phyloP scores from a whole-genome alignment of 2,888 invertebrate genomes.

The Tenodera sinensis region DNA sequence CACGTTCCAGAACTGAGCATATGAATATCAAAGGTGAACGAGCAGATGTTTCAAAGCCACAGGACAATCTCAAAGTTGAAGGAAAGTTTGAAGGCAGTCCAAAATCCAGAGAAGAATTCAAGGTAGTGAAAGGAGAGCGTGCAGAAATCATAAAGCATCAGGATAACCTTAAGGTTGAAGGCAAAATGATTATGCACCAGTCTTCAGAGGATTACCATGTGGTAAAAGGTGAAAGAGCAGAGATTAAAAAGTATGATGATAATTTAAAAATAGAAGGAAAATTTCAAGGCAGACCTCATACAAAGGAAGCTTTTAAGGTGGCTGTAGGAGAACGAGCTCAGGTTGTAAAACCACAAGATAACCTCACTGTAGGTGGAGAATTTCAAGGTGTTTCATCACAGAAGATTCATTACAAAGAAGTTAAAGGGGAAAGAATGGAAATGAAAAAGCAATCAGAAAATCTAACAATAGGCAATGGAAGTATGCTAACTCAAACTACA shows the following conservation, averaged over 20 bases:
- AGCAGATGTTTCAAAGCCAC: conserved; percentile 37
- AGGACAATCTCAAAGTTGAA: conserved; percentile 50
- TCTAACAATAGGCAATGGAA: conserved; percentile 49
- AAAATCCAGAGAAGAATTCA: conserved; percentile 26
- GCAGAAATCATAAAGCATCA: conserved; percentile 33
- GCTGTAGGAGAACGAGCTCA: conserved; percentile 35
- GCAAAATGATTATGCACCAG: conserved; percentile 43
- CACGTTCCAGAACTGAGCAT: conserved; percentile 52
- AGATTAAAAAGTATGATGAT: conserved; percentile 50
- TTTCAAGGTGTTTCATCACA: conserved; percentile 41
- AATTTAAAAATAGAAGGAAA: conserved; percentile 40
- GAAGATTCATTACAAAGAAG: conserved; percentile 38
- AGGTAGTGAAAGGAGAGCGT: conserved; percentile 36
- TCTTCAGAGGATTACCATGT: conserved; percentile 40
- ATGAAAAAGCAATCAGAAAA: conserved; percentile 51
- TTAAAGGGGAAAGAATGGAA: conserved; percentile 50
- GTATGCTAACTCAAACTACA: conserved; percentile 54
- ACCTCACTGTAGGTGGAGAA: conserved; percentile 53
- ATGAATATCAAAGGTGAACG: conserved; percentile 45
- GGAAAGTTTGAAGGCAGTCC: conserved; percentile 46
- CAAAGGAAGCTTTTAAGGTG: conserved; percentile 27
- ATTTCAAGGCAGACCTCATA: conserved; percentile 34
- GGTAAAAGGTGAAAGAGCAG: conserved; percentile 39
- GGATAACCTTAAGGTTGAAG: conserved; percentile 45
- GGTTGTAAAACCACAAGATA: conserved; percentile 35